Evolutionary conservation across 2,888 invertebrate genomes (phyloP).

Genomic region (Eupithecia subumbrata): DNA sequence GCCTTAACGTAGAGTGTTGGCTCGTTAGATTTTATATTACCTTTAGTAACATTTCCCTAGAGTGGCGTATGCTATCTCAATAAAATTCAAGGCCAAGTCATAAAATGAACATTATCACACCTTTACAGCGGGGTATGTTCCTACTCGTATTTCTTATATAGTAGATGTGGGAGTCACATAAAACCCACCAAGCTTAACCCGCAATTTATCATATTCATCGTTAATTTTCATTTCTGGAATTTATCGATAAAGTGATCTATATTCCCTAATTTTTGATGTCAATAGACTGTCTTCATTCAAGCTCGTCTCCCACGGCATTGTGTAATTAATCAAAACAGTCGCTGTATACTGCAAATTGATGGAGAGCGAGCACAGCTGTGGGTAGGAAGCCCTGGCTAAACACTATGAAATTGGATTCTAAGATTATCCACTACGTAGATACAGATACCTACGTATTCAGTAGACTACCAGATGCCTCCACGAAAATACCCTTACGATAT

Average conservation of each 20-base stretch:
- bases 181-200: background rate
- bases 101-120: constrained; percentile 41
- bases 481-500: constrained; percentile 12
- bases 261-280: constrained; percentile 16
- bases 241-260: background rate
- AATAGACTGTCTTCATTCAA: constrained; percentile 10
- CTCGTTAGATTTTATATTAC: constrained; percentile 47
- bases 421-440: constrained; percentile 32
- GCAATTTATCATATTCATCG: background rate
- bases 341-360: constrained; percentile 55
- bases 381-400: constrained; percentile 43
- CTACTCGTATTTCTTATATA: background rate
- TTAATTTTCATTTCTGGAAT: background rate
- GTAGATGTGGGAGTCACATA: background rate
- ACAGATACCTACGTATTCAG: constrained; percentile 20
- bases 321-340: constrained; percentile 63
- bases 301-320: constrained; percentile 34
- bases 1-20: constrained; percentile 33
- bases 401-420: constrained; percentile 57
- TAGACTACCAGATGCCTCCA: background rate
- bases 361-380: constrained; percentile 58
- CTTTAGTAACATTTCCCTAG: constrained; percentile 44
- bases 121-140: constrained; percentile 21
- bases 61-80: constrained; percentile 38
- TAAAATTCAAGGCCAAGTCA: constrained; percentile 34